Conservation (phyloP, 2,113 vertebrate genomes). For the Hymenochirus boettgeri region DNA sequence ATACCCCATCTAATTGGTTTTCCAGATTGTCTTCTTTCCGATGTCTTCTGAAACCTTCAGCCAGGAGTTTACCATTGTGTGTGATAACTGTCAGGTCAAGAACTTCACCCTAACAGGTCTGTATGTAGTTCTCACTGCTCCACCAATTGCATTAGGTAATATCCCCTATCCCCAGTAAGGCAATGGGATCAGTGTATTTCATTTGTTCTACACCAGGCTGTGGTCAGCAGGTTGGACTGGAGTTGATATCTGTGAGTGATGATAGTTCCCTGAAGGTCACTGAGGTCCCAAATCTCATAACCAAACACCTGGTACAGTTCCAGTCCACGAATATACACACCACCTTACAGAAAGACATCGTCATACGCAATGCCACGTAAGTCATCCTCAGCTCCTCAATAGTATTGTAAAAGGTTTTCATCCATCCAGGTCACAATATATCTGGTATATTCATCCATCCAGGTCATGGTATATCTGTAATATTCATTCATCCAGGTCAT, state of each 20-base stretch:
- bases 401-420: too few species aligned
- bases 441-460: too few species aligned
- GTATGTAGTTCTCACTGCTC: conserved; percentile 21
- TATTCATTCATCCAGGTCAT: too few species aligned
- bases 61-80: conserved; percentile 69
- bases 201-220: conserved; percentile 62
- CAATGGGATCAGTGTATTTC: background rate
- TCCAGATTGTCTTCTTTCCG: conserved; percentile 84
- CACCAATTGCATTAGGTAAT: too few species aligned
- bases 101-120: conserved; percentile 78
- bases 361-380: conserved; percentile 78
- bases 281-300: conserved; percentile 68
- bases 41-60: conserved; percentile 53
- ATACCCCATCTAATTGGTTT: conserved; percentile 6
- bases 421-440: too few species aligned
- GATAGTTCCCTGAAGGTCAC: conserved; percentile 49
- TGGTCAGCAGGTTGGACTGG: conserved; percentile 71
- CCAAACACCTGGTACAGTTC: conserved; percentile 76
- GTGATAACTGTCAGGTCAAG: conserved; percentile 81
- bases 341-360: conserved; percentile 58
- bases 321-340: conserved; percentile 66
- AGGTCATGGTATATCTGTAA: too few species aligned
- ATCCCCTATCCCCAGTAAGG: background rate
- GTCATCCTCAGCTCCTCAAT: too few species aligned
- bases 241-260: conserved; percentile 69